These are phyloP conservation scores for Tupiocoris notatus DNA, from an alignment of 2,888 invertebrate species.

Conservation along the genomic window DNA sequence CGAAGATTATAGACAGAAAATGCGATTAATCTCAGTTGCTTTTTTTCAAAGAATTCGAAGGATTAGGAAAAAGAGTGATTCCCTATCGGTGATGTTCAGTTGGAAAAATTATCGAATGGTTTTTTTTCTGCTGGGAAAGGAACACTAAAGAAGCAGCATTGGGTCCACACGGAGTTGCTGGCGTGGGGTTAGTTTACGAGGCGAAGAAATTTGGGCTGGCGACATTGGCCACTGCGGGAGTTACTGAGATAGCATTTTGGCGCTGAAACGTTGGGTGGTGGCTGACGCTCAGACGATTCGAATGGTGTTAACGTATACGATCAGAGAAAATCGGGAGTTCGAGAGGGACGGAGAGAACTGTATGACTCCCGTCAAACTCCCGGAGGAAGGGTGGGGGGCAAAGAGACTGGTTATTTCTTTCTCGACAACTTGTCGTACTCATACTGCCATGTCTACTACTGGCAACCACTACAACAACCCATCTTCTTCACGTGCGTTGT, in stretches of 20 bases:
- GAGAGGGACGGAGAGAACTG: conserved; percentile 5
- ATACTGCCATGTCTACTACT: neutral
- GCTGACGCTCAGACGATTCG: neutral
- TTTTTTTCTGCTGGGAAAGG: no score
- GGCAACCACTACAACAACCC: neutral
- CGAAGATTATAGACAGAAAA: no score
- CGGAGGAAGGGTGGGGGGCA: neutral
- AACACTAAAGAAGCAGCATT: no score
- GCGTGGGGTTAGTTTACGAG: neutral
- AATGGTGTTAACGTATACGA: neutral
- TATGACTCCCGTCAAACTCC: conserved; percentile 20
- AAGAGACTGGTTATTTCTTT: conserved; percentile 6
- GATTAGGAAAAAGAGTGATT: no score
- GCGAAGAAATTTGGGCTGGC: neutral
- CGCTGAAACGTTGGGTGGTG: neutral
- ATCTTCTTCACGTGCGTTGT: no score
- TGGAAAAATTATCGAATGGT: no score
- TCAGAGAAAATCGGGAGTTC: neutral
- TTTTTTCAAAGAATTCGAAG: no score
- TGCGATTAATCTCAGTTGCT: no score
- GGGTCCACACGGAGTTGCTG: neutral
- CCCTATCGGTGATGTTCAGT: no score
- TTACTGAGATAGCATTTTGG: no score
- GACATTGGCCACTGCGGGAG: neutral
- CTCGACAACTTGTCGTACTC: neutral